A percentile compares a stretch with the other conserved stretches of the same genome.
These are phyloP conservation scores for Allophyes oxyacanthae DNA, from an alignment of 2,888 invertebrate species.

Conservation along the genomic window DNA sequence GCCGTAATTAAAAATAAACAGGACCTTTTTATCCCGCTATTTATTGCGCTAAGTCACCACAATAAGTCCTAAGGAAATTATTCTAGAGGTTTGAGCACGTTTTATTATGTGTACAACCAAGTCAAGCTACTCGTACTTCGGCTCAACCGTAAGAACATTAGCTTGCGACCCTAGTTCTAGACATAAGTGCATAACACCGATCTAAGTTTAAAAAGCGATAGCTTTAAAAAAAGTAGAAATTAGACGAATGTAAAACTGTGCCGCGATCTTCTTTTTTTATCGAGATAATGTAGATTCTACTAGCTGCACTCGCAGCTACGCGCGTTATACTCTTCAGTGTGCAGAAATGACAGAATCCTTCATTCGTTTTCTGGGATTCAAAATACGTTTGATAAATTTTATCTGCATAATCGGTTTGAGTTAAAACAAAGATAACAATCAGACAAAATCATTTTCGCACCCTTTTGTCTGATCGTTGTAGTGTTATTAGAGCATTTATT, in stretches of 20 bases:
- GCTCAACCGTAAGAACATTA: slow-evolving; percentile 4
- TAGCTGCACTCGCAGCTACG: no score
- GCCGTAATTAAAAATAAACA: slow-evolving; percentile 36
- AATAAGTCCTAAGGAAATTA: slow-evolving; percentile 30
- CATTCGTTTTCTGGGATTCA: no score
- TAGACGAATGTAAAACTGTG: no score
- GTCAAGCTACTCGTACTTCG: slow-evolving; percentile 23
- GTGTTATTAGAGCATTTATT: no score
- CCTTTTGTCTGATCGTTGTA: no score
- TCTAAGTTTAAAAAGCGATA: not conserved
- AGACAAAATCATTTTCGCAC: no score
- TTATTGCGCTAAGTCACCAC: slow-evolving; percentile 30
- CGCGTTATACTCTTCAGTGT: no score
- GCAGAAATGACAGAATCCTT: no score
- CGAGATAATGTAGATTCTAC: no score
- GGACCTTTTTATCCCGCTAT: slow-evolving; percentile 31
- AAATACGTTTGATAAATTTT: no score
- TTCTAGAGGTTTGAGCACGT: slow-evolving; percentile 9
- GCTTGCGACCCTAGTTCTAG: not conserved
- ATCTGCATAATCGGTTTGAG: no score
- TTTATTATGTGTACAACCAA: slow-evolving; percentile 33
- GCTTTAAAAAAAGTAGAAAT: not conserved
- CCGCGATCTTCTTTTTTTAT: not conserved
- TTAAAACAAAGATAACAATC: no score
- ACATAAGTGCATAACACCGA: slow-evolving; percentile 1